Evolutionary conservation across 1,140 invertebrate genomes (phyloP).

Genomic region (Drosophila santomea): DNA sequence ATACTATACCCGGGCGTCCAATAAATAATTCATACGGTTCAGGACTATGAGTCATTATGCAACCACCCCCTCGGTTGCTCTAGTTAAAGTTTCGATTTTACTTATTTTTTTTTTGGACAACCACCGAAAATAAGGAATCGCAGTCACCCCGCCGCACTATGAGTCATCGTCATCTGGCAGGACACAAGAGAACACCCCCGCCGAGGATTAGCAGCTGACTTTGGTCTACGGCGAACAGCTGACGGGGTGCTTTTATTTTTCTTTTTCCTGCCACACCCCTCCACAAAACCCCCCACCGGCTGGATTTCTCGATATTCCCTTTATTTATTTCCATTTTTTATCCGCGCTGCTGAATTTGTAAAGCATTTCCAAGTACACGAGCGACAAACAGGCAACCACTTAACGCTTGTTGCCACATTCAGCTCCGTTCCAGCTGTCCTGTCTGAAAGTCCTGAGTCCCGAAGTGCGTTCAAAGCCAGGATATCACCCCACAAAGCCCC

Average conservation of each 20-base stretch:
- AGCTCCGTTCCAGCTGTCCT: constrained; percentile 68
- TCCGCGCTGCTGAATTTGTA: constrained; percentile 65
- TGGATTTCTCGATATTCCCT: constrained; percentile 11
- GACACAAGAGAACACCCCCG: constrained; percentile 16
- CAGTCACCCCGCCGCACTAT: constrained; percentile 19
- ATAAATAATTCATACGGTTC: constrained; percentile 45
- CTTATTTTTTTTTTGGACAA: constrained; percentile 21
- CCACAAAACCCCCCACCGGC: not conserved
- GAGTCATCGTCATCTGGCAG: constrained; percentile 29
- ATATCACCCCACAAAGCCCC: constrained; percentile 5
- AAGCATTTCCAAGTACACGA: constrained; percentile 72
- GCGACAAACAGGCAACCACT: constrained; percentile 74
- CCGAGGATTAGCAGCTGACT: constrained; percentile 34
- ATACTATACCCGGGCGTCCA: constrained; percentile 5
- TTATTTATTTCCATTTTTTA: constrained; percentile 50
- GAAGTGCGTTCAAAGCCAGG: constrained; percentile 57
- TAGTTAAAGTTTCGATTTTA: constrained; percentile 54
- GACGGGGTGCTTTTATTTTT: constrained; percentile 10
- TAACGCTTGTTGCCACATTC: constrained; percentile 76
- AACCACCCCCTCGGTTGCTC: constrained; percentile 23
- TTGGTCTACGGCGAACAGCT: constrained; percentile 24
- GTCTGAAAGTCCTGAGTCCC: constrained; percentile 31
- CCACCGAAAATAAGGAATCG: constrained; percentile 21
- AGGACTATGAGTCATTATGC: constrained; percentile 42
- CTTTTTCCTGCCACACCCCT: not conserved